Evolutionary conservation across 2,113 vertebrate genomes (phyloP), one percentile per base, ranked within the genome.

Genomic region (Corvus cornix): DNA sequence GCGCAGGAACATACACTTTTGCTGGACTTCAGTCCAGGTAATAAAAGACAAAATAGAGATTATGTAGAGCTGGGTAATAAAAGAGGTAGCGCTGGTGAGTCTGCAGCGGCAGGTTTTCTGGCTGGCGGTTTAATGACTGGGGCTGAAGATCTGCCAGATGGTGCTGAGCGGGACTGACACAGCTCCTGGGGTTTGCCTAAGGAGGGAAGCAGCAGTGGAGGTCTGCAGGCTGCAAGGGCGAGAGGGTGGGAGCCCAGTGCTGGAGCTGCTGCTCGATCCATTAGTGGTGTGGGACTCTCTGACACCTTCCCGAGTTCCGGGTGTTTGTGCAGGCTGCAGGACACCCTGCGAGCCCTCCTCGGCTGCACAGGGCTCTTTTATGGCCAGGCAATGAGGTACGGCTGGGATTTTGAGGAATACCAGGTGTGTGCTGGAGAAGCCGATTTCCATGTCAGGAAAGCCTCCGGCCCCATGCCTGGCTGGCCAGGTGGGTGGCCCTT

Each of bases 11-110:
- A 76, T 67, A 64, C n/a, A 51, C n/a, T 66, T 80, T 73, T 78
- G 22, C 46, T 93, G 58, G 73, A 68, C 70, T 94, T 90, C 56
- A 79, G 63, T 90, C 44, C 66, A 87, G 82, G 89, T 56, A 79
- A 89, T 74, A 77, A 75, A 92, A 80, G 70, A 49, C 48, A 86
- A 91, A 64, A 28, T 6, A 46, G 43, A 84, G 89, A 93, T 87
- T 89, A 69, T 73, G 62, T 67, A 52, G 75, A 64, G 70, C 66
- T 1, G 59, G 58, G 53, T 89, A 95, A 94, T 95, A 94, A 87
- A 94, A 94, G 73, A 91, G 59, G 96, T 51, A 87, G 96, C 37
- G 0, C 10, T 41, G 78, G 94, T 72, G 63, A 96, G 96, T 28
- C 79, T 93, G 87, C 83, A 90, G 80, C 31, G 8, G 89, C 91